These are phyloP conservation scores for Philonicus albiceps DNA, from an alignment of 2,888 invertebrate genomes.

Conservation along the genomic window DNA sequence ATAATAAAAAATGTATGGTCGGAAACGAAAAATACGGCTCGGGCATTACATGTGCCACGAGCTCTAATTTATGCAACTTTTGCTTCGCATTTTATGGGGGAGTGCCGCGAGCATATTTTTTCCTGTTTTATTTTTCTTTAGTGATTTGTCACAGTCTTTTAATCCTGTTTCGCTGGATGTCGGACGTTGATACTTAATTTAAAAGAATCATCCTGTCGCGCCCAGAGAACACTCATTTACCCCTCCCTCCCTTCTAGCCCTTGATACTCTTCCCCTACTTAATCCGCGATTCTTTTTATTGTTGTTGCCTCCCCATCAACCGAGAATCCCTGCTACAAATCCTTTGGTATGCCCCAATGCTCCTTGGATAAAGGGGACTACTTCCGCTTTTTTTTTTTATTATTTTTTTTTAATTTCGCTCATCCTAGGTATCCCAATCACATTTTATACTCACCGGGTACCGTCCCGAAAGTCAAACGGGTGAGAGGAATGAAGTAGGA, in stretches of 20 bases:
- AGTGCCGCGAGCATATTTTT: neutral
- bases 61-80: neutral
- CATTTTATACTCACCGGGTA: neutral
- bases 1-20: no score
- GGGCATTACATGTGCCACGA: neutral
- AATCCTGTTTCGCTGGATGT: slow-evolving; percentile 22
- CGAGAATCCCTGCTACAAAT: neutral
- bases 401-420: neutral
- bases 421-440: neutral
- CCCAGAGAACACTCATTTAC: neutral
- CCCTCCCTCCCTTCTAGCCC: neutral
- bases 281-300: neutral
- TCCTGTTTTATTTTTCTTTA: neutral
- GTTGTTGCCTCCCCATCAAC: neutral
- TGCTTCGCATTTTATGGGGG: neutral
- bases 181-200: slow-evolving; percentile 31
- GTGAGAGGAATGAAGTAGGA: no score
- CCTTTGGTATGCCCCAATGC: neutral
- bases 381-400: neutral
- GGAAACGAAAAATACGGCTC: no score
- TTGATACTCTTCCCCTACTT: neutral
- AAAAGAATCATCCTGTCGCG: slow-evolving; percentile 19
- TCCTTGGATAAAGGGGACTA: neutral
- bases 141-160: slow-evolving; percentile 25
- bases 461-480: neutral